phyloP scores from a whole-genome alignment of 2,888 invertebrate genomes.

The Choreutis nemorana region DNA sequence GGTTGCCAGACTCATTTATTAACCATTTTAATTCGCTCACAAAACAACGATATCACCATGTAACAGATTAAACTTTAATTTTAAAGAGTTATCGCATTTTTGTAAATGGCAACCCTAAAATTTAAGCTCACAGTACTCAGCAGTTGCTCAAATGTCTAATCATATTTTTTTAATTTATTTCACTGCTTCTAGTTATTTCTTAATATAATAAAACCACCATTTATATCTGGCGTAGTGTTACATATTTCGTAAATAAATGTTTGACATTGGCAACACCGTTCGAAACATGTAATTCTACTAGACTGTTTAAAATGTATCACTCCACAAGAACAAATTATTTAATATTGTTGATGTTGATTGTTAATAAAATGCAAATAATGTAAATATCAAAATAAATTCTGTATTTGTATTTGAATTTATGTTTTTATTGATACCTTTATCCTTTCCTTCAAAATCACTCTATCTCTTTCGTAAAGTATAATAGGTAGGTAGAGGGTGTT shows the following conservation, averaged over 20 bases:
- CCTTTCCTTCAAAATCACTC: too few species aligned
- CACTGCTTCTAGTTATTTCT: constrained; percentile 42
- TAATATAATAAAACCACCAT: constrained; percentile 26
- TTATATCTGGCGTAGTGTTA: constrained; percentile 37
- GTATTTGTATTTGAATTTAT: constrained; percentile 72
- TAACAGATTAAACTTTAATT: background rate
- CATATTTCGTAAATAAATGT: constrained; percentile 21
- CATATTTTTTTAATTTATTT: constrained; percentile 31
- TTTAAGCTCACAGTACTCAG: constrained; percentile 57
- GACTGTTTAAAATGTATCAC: constrained; percentile 58
- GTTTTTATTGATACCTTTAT: too few species aligned
- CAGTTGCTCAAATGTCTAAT: constrained; percentile 54
- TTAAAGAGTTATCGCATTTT: constrained; percentile 6
- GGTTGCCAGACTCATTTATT: too few species aligned
- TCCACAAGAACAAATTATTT: constrained; percentile 66
- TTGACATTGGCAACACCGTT: constrained; percentile 19
- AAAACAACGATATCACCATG: background rate
- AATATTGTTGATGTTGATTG: constrained; percentile 83
- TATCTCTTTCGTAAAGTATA: too few species aligned
- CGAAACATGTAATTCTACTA: constrained; percentile 41
- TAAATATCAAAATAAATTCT: constrained; percentile 76
- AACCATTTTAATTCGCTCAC: background rate
- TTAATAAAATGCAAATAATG: constrained; percentile 81
- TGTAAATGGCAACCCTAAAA: constrained; percentile 37
- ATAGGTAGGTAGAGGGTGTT: too few species aligned